Base-by-base conservation (phyloP, 1,140 invertebrate genomes). In the Neodiprion virginianus region DNA sequence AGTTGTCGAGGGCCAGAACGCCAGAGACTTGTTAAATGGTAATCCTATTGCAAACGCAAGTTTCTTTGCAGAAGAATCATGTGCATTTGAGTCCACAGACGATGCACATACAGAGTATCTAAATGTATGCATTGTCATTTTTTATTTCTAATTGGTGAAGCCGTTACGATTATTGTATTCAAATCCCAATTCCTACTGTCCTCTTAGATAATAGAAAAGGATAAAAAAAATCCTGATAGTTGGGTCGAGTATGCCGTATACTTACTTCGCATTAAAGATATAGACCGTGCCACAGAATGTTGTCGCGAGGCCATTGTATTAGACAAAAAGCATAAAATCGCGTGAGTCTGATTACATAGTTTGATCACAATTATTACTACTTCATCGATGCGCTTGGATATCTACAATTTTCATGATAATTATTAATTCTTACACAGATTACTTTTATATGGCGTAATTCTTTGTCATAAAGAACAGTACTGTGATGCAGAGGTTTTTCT, bases 201-300 rank as follows among this genome's bases (percentile, higher is more conserved):
- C 48, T 28, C 23, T n/a, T n/a, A 79, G 79, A 78, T 82, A 48
- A 21, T 77, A 5, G 48, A 10, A 3, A 47, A 78, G 14, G 76
- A 74, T 47, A 10, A 40, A 48, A 67, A 50, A 12, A 49, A 83
- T 71, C 72, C 81, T 0, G 17, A 76, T 40, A 7, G 74, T 7
- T 85, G 83, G 83, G 71, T 76, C 0, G 76, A 66, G 4, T 85
- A 83, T 48, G 80, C 80, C 1, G 75, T 79, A 40, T 79, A 79
- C 48, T 75, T 78, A 11, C 61, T 79, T 17, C 81, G 77, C 74
- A 78, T 72, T 5, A 68, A 49, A 0, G 77, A 84, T 1, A 40
- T 48, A 2, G 77, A 83, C 3, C 74, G 80, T 12, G 80, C 83
- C 5, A 76, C 73, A 1, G 75, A 83, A 72, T 80, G 81, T 23